Evolutionary conservation across 1,140 invertebrate genomes (phyloP).

Genomic region (Eupeodes corollae): DNA sequence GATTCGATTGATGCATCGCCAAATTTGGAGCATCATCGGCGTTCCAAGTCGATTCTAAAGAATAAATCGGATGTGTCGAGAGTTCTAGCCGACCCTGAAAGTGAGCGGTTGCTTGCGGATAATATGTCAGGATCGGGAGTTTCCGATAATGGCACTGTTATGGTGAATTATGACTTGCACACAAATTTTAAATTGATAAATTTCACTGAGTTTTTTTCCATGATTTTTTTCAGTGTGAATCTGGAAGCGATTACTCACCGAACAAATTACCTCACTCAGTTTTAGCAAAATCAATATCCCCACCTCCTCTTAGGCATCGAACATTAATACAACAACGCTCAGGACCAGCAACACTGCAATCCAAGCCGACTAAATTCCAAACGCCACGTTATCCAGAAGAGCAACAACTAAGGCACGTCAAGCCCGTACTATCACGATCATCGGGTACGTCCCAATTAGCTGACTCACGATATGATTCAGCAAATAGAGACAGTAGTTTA

Average conservation of each 20-base stretch:
- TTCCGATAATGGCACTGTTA: conserved; percentile 40
- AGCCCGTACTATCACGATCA: conserved; percentile 22
- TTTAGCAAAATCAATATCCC: conserved; percentile 38
- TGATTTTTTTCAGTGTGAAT: conserved; percentile 26
- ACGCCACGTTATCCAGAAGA: conserved; percentile 36
- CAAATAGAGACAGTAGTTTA: conserved; percentile 33
- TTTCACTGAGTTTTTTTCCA: not conserved
- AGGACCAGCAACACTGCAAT: conserved; percentile 30
- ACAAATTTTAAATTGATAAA: not conserved
- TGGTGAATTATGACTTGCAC: conserved; percentile 13
- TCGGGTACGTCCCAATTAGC: conserved; percentile 8
- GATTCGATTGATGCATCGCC: conserved; percentile 57
- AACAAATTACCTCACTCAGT: conserved; percentile 39
- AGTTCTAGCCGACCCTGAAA: conserved; percentile 53
- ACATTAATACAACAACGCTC: conserved; percentile 35
- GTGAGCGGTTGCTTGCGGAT: conserved; percentile 62
- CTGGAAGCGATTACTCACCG: conserved; percentile 38
- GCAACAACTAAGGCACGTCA: conserved; percentile 29
- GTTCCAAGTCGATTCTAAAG: conserved; percentile 69
- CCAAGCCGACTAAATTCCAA: conserved; percentile 35
- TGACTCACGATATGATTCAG: conserved; percentile 18
- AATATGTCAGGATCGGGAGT: conserved; percentile 41
- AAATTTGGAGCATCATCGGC: conserved; percentile 49
- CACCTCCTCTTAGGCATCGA: conserved; percentile 36
- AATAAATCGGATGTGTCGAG: conserved; percentile 51